A percentile compares a stretch with the other conserved stretches of the same genome.
Conservation (phyloP, 2,888 invertebrate genomes). For the Brassicogethes aeneus region DNA sequence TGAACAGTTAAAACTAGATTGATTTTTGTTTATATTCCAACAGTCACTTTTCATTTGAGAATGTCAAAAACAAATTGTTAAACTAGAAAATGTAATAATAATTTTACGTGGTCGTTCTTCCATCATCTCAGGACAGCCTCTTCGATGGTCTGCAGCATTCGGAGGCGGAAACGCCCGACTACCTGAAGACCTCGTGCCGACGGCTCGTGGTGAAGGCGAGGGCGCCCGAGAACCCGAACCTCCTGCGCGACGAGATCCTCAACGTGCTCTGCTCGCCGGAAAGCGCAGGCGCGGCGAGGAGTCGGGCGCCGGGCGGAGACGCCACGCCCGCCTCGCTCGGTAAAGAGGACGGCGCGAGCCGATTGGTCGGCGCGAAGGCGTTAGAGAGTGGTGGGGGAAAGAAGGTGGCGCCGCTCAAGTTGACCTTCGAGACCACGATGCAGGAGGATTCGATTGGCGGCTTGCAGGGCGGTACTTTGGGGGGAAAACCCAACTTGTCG, state of each 20-base stretch:
- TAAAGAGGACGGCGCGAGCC: too few species aligned
- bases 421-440: constrained; percentile 17
- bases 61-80: too few species aligned
- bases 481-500: too few species aligned
- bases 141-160: constrained; percentile 56
- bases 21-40: too few species aligned
- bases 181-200: constrained; percentile 20
- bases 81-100: too few species aligned
- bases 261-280: not conserved
- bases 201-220: constrained; percentile 19
- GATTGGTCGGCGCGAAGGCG: not conserved
- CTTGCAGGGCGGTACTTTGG: too few species aligned
- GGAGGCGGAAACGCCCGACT: constrained; percentile 13
- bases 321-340: too few species aligned
- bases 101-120: too few species aligned
- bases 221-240: not conserved
- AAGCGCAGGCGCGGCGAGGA: not conserved
- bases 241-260: not conserved
- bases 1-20: too few species aligned
- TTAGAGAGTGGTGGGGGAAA: constrained; percentile 4
- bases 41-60: too few species aligned
- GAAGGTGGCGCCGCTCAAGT: constrained; percentile 13
- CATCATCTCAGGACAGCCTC: constrained; percentile 59
- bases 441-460: constrained; percentile 10
- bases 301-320: too few species aligned